A percentile compares a stretch with the other conserved stretches of the same genome.
These are phyloP conservation scores for Bostrychus sinensis DNA, from an alignment of 2,113 vertebrate species.

Conservation along the genomic window DNA sequence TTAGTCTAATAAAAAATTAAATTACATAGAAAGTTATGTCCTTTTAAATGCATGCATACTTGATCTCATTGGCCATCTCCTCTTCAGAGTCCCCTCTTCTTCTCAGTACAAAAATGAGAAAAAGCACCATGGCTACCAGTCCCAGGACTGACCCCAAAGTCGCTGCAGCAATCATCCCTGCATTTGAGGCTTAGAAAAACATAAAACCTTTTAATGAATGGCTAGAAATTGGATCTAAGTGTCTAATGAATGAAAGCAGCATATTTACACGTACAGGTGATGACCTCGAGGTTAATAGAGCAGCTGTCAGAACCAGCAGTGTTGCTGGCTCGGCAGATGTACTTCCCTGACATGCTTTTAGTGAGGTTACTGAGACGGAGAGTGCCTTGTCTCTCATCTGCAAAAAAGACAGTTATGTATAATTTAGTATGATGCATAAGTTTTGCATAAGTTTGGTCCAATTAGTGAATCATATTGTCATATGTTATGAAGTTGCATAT, in stretches of 20 bases:
- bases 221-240: not conserved
- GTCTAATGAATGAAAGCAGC: not conserved
- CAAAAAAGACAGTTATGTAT: slow-evolving; percentile 34
- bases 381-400: slow-evolving; percentile 83
- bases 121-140: slow-evolving; percentile 78
- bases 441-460: no score
- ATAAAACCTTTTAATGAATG: not conserved
- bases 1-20: no score
- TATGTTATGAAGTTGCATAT: no score
- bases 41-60: slow-evolving; percentile 76
- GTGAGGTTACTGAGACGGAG: slow-evolving; percentile 86
- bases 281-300: slow-evolving; percentile 87
- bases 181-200: slow-evolving; percentile 74
- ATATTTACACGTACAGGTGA: slow-evolving; percentile 77
- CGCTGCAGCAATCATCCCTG: slow-evolving; percentile 81
- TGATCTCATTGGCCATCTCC: slow-evolving; percentile 90
- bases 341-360: slow-evolving; percentile 85
- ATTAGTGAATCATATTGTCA: not conserved
- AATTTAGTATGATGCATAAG: no score
- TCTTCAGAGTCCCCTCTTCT: slow-evolving; percentile 79
- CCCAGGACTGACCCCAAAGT: slow-evolving; percentile 84
- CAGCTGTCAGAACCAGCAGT: slow-evolving; percentile 83
- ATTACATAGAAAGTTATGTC: no score
- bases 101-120: slow-evolving; percentile 79
- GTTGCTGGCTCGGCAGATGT: slow-evolving; percentile 86